These are phyloP conservation scores for Phodopus roborovskii DNA, from an alignment of 2,113 vertebrate species.

Conservation along the genomic window DNA sequence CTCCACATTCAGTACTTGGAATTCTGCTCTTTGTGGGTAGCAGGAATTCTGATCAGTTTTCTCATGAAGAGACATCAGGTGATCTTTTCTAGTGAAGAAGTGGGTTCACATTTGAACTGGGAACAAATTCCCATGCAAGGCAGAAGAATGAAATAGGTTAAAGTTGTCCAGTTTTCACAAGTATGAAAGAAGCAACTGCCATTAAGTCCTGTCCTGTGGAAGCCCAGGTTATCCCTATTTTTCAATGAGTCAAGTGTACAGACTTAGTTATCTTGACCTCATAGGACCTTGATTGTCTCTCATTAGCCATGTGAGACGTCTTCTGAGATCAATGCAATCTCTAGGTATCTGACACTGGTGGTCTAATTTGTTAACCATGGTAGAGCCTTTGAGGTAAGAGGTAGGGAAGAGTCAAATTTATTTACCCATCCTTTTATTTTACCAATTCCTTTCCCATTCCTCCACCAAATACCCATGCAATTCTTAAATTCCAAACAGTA, in stretches of 20 bases:
- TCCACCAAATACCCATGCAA: neutral
- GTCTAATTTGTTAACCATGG: neutral
- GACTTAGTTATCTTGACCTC: neutral
- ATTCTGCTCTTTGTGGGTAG: neutral
- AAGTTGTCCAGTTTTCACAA: neutral
- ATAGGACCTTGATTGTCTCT: neutral
- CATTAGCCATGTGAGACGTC: neutral
- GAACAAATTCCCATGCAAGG: neutral
- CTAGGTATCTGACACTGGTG: neutral
- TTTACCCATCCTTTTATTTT: neutral
- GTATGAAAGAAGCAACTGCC: neutral
- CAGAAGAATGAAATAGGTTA: neutral
- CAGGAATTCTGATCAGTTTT: neutral
- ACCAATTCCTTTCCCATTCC: neutral
- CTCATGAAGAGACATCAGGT: neutral
- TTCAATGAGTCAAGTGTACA: neutral
- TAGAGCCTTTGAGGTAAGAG: neutral
- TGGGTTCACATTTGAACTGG: neutral
- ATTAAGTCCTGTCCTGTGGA: neutral
- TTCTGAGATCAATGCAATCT: neutral
- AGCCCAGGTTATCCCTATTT: neutral
- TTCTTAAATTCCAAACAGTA: neutral
- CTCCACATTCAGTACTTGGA: accelerated
- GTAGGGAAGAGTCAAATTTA: neutral
- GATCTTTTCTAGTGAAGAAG: neutral